A percentile compares a stretch with the other conserved stretches of the same genome.
phyloP scores from a whole-genome alignment of 2,797 vertebrate genomes.

The Falco naumanni region DNA sequence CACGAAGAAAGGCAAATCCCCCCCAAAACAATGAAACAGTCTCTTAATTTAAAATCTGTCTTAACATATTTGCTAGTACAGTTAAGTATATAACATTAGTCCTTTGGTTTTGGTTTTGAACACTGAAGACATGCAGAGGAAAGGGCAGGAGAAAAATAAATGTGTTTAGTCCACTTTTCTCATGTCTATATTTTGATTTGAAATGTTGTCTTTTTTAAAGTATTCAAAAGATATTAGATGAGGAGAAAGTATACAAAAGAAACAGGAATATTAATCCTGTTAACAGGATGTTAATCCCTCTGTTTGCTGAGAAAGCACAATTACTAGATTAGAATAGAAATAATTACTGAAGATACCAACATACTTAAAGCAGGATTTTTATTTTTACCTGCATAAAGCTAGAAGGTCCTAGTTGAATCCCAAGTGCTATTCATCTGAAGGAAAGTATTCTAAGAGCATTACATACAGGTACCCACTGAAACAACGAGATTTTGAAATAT shows the following conservation, averaged over 20 bases:
- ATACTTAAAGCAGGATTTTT: background rate
- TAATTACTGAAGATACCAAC: background rate
- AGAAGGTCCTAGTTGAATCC: background rate
- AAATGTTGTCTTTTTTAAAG: background rate
- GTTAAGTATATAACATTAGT: background rate
- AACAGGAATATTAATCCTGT: constrained; percentile 29
- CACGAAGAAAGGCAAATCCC: background rate
- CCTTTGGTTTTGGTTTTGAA: background rate
- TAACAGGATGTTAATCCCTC: constrained; percentile 35
- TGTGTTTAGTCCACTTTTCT: background rate
- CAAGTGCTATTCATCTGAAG: background rate
- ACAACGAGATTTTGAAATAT: background rate
- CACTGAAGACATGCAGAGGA: background rate
- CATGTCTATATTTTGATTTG: background rate
- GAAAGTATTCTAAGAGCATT: background rate
- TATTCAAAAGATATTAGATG: background rate
- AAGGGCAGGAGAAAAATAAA: background rate
- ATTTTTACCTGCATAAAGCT: background rate
- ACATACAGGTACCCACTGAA: background rate
- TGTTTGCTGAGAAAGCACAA: background rate
- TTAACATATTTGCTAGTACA: background rate
- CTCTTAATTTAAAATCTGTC: background rate
- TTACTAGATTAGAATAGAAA: constrained; percentile 3
- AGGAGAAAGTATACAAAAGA: background rate
- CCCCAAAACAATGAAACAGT: background rate